phyloP scores from a whole-genome alignment of 2,888 invertebrate species.

The Aleiodes testaceus region DNA sequence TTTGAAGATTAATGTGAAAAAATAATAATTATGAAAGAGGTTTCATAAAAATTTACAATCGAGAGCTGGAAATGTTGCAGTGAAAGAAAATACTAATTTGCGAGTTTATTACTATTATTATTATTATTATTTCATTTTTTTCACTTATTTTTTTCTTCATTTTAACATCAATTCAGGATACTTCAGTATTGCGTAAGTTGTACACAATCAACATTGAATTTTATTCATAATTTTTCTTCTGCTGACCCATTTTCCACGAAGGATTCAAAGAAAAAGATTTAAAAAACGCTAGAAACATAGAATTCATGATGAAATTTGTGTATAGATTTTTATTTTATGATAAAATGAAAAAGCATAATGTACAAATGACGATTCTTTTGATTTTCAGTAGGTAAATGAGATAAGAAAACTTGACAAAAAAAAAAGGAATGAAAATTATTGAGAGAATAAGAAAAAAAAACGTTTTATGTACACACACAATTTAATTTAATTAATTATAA shows the following conservation, averaged over 20 bases:
- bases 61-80: too few relatives aligned
- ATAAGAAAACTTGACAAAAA: background rate
- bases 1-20: conserved; percentile 43
- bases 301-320: conserved; percentile 4
- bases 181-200: conserved; percentile 31
- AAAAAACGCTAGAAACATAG: background rate
- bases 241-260: conserved; percentile 2
- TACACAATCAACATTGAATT: background rate
- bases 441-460: background rate
- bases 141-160: background rate
- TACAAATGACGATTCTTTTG: conserved; percentile 28
- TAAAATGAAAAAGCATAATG: conserved; percentile 8
- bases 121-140: background rate
- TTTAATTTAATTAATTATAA: too few relatives aligned
- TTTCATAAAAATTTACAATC: conserved; percentile 8
- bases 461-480: too few relatives aligned
- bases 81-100: background rate
- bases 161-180: conserved; percentile 7
- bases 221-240: too few relatives aligned
- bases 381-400: conserved; percentile 17
- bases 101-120: background rate
- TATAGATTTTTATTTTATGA: conserved; percentile 8
- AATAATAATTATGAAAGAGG: background rate
- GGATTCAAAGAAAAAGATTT: background rate
- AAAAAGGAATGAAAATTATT: conserved; percentile 8